phyloP scores from a whole-genome alignment of 2,888 invertebrate species.

The Microctonus hyperodae region DNA sequence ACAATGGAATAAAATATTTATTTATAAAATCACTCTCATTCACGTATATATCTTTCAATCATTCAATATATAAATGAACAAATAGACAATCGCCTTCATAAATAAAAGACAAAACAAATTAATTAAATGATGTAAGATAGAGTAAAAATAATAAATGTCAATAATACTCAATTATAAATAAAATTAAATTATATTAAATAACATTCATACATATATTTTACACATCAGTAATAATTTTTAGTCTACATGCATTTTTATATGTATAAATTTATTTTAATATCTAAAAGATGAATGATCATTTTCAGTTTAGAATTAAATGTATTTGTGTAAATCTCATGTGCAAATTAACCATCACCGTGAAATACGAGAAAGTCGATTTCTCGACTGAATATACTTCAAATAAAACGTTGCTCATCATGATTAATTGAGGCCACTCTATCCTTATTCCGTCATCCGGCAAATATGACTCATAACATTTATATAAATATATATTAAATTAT shows the following conservation, averaged over 20 bases:
- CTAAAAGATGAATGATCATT: not conserved
- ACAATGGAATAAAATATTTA: no score
- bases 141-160: no score
- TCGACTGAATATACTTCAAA: constrained; percentile 45
- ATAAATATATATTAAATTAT: not conserved
- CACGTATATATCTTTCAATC: no score
- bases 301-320: not conserved
- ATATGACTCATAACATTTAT: constrained; percentile 43
- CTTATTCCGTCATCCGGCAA: constrained; percentile 54
- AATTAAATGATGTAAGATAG: no score
- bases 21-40: no score
- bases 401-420: constrained; percentile 53
- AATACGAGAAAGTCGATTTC: constrained; percentile 2
- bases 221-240: no score
- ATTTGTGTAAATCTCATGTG: constrained; percentile 45
- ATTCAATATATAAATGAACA: no score
- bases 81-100: no score
- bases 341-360: not conserved
- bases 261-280: not conserved
- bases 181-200: not conserved
- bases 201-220: no score
- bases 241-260: not conserved
- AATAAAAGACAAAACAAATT: no score
- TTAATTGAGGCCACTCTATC: constrained; percentile 48
- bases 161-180: no score